These are phyloP conservation scores for Ostrea edulis DNA, from an alignment of 1,140 invertebrate genomes.

Conservation along the genomic window DNA sequence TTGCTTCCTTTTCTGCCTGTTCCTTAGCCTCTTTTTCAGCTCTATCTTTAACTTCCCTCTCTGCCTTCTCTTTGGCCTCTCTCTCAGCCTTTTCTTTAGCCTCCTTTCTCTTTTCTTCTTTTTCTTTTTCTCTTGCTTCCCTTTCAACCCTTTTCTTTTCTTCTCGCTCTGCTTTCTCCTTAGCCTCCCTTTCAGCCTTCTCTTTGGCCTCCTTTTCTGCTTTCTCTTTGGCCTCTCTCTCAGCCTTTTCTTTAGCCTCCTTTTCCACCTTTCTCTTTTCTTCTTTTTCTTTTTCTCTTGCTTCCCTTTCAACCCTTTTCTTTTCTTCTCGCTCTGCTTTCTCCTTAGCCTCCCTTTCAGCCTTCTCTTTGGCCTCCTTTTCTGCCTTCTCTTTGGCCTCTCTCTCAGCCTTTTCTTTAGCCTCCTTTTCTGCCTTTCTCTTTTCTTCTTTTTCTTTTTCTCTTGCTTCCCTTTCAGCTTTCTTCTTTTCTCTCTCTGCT, in stretches of 20 bases:
- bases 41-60: slow-evolving; percentile 16
- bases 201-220: background rate
- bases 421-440: slow-evolving; percentile 29
- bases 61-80: slow-evolving; percentile 8
- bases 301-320: slow-evolving; percentile 32
- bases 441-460: slow-evolving; percentile 42
- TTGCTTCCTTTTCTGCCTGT: slow-evolving; percentile 27
- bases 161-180: slow-evolving; percentile 28
- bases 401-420: slow-evolving; percentile 40
- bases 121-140: background rate
- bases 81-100: slow-evolving; percentile 16
- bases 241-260: background rate
- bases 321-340: slow-evolving; percentile 43
- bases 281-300: background rate
- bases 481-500: background rate
- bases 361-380: slow-evolving; percentile 9
- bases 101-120: slow-evolving; percentile 2
- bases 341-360: slow-evolving; percentile 45
- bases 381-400: slow-evolving; percentile 30
- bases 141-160: slow-evolving; percentile 15
- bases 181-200: background rate
- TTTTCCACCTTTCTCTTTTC: background rate
- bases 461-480: slow-evolving; percentile 36
- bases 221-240: slow-evolving; percentile 5
- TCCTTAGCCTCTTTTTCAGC: slow-evolving; percentile 31